Evolutionary conservation across 2,797 vertebrate genomes (phyloP), one percentile per base, ranked within the genome.

Genomic region (Amphiprion clarkii): DNA sequence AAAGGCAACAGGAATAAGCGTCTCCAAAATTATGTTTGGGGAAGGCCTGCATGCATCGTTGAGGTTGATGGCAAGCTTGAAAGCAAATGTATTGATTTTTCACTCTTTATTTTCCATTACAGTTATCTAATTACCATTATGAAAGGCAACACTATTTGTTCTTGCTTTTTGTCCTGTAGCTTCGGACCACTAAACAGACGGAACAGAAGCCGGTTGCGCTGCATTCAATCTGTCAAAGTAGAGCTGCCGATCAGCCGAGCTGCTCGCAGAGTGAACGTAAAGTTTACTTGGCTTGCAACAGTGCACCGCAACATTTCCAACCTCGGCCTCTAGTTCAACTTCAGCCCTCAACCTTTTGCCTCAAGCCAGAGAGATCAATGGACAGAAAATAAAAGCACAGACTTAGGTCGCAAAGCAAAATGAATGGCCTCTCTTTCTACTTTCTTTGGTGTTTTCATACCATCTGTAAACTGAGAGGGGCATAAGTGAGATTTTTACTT

Each of bases 391-490:
- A 78, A 84, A 81, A 76, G 66, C 66, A 79, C 23, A 78, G 63
- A 70, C 60, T 55, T 62, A 29, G 33, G 56, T 53, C 33, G 21
- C 74, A 76, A 72, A 81, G 69, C 69, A 69, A 56, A 83, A 85
- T 33, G 17, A 76, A 74, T 78, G 51, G 31, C 48, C 61, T 79
- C 56, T 52, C 49, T 58, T 66, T 73, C 14, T 3, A 44, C 56
- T 74, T 72, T 69, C 75, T 52, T 6, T 59, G 51, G 65, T 58
- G 49, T 77, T 77, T 86, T 79, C 51, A 59, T 65, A 64, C 57
- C 64, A 82, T 84, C 69, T 76, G 53, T 83, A 86, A 83, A 82
- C 62, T 76, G 70, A 74, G 79, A 82, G 79, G 68, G 60, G 64
- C 56, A 81, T 62, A 57, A 67, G 44, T 69, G 33, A 59, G 51